These are phyloP conservation scores for Vanessa tameamea DNA, from an alignment of 1,140 invertebrate species.

Conservation along the genomic window DNA sequence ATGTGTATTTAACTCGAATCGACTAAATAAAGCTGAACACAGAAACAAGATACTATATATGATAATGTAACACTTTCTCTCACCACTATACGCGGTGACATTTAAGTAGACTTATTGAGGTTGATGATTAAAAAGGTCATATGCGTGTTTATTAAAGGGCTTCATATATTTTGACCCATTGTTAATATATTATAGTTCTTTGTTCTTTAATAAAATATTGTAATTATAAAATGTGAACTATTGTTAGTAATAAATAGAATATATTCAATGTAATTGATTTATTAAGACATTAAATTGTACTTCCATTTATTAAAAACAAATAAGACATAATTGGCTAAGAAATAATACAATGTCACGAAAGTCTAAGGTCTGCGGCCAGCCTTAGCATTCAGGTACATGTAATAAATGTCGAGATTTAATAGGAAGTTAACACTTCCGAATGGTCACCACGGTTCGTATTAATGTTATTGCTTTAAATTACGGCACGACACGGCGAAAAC, in stretches of 20 bases:
- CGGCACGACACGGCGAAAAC: background rate
- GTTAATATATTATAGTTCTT: background rate
- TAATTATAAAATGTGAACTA: background rate
- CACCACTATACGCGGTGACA: slow-evolving; percentile 2
- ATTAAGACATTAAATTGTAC: too few relatives aligned
- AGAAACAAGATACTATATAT: background rate
- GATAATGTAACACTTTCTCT: background rate
- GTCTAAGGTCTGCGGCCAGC: slow-evolving; percentile 16
- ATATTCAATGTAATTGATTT: too few relatives aligned
- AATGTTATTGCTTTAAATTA: slow-evolving; percentile 9
- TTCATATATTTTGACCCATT: background rate
- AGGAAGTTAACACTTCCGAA: slow-evolving; percentile 56
- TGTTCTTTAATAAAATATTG: background rate
- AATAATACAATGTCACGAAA: background rate
- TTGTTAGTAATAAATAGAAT: too few relatives aligned
- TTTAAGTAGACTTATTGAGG: slow-evolving; percentile 3
- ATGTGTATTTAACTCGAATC: background rate
- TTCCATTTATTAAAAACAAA: background rate
- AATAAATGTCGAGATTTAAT: slow-evolving; percentile 50
- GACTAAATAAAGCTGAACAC: background rate
- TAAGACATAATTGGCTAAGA: background rate
- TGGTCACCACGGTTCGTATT: slow-evolving; percentile 25
- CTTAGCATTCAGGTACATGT: slow-evolving; percentile 35
- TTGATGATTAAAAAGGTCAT: slow-evolving; percentile 18
- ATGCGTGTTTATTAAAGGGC: slow-evolving; percentile 10